These are phyloP conservation scores for Anastrepha ludens DNA, from an alignment of 1,140 invertebrate species.

Conservation along the genomic window DNA sequence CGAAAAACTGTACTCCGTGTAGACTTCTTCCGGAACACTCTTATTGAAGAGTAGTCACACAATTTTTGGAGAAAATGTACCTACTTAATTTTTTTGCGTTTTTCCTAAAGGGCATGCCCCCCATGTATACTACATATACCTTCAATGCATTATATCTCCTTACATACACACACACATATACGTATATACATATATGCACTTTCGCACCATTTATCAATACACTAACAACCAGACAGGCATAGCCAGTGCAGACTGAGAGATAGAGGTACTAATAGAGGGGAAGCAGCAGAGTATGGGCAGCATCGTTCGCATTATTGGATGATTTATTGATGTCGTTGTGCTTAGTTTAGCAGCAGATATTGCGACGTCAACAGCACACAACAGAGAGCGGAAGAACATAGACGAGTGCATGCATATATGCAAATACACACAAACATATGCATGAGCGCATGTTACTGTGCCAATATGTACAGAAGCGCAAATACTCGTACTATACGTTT, in stretches of 20 bases:
- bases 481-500: neutral
- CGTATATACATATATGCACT: neutral
- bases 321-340: slow-evolving; percentile 73
- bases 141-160: no score
- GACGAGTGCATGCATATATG: neutral
- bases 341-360: slow-evolving; percentile 64
- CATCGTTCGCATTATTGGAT: slow-evolving; percentile 68
- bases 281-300: neutral
- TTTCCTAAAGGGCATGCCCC: no score
- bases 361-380: slow-evolving; percentile 28
- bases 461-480: neutral
- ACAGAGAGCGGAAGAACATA: neutral
- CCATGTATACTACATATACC: no score
- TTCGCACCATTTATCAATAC: neutral
- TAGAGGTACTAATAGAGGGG: no score
- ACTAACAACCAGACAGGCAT: neutral
- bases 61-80: no score
- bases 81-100: no score
- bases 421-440: neutral
- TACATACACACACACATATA: neutral
- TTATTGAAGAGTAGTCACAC: no score
- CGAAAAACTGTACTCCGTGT: no score
- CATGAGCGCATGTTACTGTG: neutral
- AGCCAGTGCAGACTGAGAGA: neutral
- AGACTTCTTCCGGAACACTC: no score